A percentile compares a stretch with the other conserved stretches of the same genome.
phyloP scores from a whole-genome alignment of 2,113 vertebrate species.

The Haplochromis burtoni region DNA sequence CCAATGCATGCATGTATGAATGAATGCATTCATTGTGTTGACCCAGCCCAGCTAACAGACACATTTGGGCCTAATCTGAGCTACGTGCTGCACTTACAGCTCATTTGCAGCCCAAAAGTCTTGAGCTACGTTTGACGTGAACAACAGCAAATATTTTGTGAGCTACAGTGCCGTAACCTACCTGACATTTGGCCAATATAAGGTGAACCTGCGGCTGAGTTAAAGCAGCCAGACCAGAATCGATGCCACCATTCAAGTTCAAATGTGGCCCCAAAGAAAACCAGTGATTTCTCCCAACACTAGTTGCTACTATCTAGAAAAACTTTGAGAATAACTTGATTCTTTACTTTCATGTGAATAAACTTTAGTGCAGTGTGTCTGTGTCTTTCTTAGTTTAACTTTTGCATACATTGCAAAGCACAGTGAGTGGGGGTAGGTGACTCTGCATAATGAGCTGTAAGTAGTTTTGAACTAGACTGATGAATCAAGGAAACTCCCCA shows the following conservation, averaged over 20 bases:
- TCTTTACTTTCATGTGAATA: neutral
- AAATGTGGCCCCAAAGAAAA: neutral
- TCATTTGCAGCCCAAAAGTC: neutral
- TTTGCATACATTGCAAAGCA: neutral
- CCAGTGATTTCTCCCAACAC: neutral
- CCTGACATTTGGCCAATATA: accelerated
- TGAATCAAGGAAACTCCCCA: neutral
- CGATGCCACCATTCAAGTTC: neutral
- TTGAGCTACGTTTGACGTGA: neutral
- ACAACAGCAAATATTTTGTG: neutral
- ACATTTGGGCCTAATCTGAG: neutral
- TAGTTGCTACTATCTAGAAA: neutral
- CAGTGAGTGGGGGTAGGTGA: neutral
- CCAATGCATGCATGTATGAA: neutral
- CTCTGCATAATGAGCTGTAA: neutral
- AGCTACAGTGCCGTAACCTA: neutral
- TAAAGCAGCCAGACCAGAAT: neutral
- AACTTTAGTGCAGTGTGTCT: neutral
- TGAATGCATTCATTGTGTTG: neutral
- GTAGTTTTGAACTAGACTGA: neutral
- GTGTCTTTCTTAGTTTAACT: neutral
- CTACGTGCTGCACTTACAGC: neutral
- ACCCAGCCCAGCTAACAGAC: neutral
- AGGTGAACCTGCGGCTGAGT: neutral
- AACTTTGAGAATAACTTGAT: neutral